Evolutionary conservation across 2,113 vertebrate genomes (phyloP).

Genomic region (Tiliqua scincoides): DNA sequence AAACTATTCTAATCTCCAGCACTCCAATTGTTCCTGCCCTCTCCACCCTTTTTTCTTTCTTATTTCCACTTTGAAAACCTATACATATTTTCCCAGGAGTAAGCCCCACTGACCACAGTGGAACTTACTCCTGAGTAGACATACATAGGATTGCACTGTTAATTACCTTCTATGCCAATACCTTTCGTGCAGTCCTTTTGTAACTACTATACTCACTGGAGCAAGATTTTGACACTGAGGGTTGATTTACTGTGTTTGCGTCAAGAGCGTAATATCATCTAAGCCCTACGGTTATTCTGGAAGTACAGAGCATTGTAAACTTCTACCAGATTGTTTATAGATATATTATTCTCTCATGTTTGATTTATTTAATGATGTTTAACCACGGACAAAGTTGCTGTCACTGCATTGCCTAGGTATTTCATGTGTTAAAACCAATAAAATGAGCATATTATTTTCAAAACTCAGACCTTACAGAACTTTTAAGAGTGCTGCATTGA

Average conservation of each 20-base stretch:
- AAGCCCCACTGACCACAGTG: background rate
- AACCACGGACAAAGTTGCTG: background rate
- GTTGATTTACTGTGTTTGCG: background rate
- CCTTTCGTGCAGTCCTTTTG: background rate
- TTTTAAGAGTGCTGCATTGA: background rate
- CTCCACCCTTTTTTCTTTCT: background rate
- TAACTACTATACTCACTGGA: background rate
- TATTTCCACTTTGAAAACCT: too few relatives aligned
- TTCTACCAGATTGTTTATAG: background rate
- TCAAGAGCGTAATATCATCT: background rate
- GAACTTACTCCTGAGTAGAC: background rate
- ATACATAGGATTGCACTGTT: background rate
- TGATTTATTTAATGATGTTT: background rate
- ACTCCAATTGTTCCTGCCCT: background rate
- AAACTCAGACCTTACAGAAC: background rate
- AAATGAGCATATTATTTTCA: background rate
- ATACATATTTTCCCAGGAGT: too few relatives aligned
- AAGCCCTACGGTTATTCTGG: background rate
- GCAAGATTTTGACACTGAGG: background rate
- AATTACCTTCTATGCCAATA: background rate
- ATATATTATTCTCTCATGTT: background rate
- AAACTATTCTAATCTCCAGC: background rate
- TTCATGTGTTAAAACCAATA: background rate
- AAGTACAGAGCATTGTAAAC: background rate
- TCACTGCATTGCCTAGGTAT: background rate